Percentiles rank a stretch among this genome's conserved stretches.
phyloP scores from a whole-genome alignment of 1,140 invertebrate genomes.

The Brachionus rotundiformis region DNA sequence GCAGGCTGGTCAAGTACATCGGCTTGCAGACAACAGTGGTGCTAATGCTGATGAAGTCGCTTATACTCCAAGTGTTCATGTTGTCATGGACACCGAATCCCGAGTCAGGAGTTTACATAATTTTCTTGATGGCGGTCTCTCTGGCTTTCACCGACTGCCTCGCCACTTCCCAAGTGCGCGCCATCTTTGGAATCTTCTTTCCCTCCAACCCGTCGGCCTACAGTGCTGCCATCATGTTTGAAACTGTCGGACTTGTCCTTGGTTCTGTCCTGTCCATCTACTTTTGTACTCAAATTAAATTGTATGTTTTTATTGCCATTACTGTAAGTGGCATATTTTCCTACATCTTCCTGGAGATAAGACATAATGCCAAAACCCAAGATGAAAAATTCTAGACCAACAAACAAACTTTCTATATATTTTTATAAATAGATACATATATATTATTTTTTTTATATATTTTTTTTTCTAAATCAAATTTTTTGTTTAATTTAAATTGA shows the following conservation, averaged over 20 bases:
- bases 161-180: constrained; percentile 15
- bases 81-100: constrained; percentile 44
- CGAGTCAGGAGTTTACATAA: background rate
- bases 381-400: background rate
- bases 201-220: constrained; percentile 2
- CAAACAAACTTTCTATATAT: no score
- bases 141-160: constrained; percentile 19
- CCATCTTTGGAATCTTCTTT: constrained; percentile 31
- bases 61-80: constrained; percentile 8
- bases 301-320: constrained; percentile 38
- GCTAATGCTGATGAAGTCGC: constrained; percentile 26
- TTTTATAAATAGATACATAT: no score
- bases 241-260: constrained; percentile 10
- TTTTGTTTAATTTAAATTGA: no score
- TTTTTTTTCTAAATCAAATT: no score
- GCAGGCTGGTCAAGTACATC: background rate
- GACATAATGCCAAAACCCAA: background rate
- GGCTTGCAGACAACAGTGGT: constrained; percentile 3
- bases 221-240: constrained; percentile 31
- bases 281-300: constrained; percentile 35
- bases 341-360: constrained; percentile 8
- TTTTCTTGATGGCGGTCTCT: constrained; percentile 16
- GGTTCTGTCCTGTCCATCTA: constrained; percentile 26
- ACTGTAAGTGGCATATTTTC: background rate
- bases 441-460: no score